A percentile compares a stretch with the other conserved stretches of the same genome.
Evolutionary conservation across 2,888 invertebrate genomes (phyloP).

Genomic region (Scaptomyza polygonia): DNA sequence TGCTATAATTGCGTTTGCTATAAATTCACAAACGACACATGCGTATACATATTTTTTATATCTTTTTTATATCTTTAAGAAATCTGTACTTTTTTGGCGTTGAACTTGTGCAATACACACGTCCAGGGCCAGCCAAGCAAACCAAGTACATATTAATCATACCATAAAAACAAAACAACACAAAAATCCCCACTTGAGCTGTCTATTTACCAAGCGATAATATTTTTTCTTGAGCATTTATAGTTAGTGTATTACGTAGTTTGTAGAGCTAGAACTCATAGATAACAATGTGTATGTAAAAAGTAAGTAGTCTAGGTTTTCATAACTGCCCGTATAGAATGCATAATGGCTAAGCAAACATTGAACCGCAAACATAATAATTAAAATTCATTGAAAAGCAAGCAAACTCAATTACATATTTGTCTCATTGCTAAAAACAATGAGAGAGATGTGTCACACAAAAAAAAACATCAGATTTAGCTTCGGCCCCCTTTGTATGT

Average conservation of each 20-base stretch:
- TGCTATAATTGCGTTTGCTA: conserved; percentile 10
- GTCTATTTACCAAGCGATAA: conserved; percentile 26
- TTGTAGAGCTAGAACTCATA: conserved; percentile 21
- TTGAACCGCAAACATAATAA: conserved; percentile 8
- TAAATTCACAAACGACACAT: conserved; percentile 9
- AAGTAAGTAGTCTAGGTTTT: conserved; percentile 13
- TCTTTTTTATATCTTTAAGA: conserved; percentile 28
- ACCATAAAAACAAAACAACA: conserved; percentile 1
- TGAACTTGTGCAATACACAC: conserved; percentile 21
- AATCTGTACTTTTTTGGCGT: conserved; percentile 8
- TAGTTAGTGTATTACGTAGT: conserved; percentile 26
- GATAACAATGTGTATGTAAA: conserved; percentile 36
- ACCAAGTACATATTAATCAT: conserved; percentile 39
- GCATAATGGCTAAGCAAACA: conserved; percentile 18
- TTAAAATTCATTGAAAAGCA: conserved; percentile 12
- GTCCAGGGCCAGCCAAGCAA: neutral
- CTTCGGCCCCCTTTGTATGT: conserved; percentile 22
- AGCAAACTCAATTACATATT: no score
- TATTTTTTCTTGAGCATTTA: conserved; percentile 12
- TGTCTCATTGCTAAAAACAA: conserved; percentile 12
- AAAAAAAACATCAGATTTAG: neutral
- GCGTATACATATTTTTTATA: neutral
- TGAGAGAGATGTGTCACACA: conserved; percentile 32
- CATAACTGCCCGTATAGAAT: neutral
- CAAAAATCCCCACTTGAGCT: conserved; percentile 30